Conservation (phyloP, 92 coral and sea anemone species). For the Metridium senile region DNA sequence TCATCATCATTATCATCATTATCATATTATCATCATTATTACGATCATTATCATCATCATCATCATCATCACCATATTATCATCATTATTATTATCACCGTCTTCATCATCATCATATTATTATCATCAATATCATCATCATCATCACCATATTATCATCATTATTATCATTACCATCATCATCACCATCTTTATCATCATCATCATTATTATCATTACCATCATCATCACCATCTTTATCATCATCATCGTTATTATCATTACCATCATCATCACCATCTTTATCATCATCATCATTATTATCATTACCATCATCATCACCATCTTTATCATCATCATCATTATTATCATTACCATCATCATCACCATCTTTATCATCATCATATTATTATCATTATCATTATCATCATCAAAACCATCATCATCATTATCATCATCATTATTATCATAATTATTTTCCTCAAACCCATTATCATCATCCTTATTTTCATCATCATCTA, state of each 20-base stretch:
- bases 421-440: not conserved
- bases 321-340: not conserved
- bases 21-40: not conserved
- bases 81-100: not conserved
- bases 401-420: not conserved
- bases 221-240: not conserved
- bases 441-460: not conserved
- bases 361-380: not conserved
- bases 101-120: not conserved
- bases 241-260: not conserved
- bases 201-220: not conserved
- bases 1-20: not conserved
- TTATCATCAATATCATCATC: not conserved
- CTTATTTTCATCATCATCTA: not conserved
- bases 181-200: not conserved
- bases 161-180: not conserved
- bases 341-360: not conserved
- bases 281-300: not conserved
- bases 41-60: not conserved
- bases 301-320: not conserved
- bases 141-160: not conserved
- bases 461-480: not conserved
- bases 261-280: not conserved
- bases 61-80: not conserved
- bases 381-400: not conserved